Conservation (phyloP, 2,797 vertebrate genomes). For the Lemur catta region DNA sequence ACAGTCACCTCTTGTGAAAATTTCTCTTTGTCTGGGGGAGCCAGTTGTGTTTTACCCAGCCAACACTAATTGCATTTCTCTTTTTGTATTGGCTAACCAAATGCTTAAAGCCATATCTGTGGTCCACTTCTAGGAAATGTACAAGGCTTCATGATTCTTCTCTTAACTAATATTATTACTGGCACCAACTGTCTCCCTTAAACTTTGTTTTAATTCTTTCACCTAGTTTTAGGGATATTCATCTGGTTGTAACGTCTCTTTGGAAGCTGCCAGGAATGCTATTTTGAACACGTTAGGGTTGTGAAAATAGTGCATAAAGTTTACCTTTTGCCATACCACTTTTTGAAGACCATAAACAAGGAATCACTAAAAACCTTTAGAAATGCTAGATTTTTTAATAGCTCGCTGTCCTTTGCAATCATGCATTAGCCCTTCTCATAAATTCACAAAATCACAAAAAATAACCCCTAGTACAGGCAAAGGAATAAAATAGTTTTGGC, state of each 20-base stretch:
- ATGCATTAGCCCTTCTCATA: background rate
- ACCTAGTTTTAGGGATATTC: background rate
- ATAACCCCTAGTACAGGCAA: background rate
- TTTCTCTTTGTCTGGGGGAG: background rate
- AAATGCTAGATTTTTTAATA: background rate
- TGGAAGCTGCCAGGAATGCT: background rate
- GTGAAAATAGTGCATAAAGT: background rate
- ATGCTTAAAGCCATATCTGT: background rate
- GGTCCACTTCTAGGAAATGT: background rate
- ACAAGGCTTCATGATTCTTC: background rate
- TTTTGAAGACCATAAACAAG: background rate
- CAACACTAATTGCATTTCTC: background rate
- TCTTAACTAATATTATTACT: background rate
- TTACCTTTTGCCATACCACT: background rate
- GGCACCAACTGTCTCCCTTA: background rate
- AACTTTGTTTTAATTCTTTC: background rate
- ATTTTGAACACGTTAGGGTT: background rate
- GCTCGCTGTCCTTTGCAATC: background rate
- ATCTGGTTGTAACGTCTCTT: background rate
- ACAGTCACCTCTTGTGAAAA: background rate
- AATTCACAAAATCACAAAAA: background rate
- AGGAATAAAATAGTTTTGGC: background rate
- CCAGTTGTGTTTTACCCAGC: background rate
- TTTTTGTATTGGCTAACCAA: background rate
- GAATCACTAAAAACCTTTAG: background rate